These are phyloP conservation scores for Xerus inauris DNA, from an alignment of 2,113 vertebrate genomes.

Conservation along the genomic window DNA sequence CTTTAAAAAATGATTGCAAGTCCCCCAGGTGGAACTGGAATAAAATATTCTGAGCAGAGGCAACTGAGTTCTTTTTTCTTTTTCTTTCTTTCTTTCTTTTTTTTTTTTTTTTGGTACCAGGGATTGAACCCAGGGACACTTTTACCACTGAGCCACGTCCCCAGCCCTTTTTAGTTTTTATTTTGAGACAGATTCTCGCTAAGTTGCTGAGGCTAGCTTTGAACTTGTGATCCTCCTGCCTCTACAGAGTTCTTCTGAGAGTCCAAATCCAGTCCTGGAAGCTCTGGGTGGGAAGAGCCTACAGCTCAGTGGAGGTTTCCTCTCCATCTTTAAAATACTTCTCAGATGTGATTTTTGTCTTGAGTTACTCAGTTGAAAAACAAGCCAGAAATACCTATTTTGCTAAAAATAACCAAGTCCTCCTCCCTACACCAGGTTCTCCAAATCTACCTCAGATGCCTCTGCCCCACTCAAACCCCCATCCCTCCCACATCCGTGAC, in stretches of 20 bases:
- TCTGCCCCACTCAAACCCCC: background rate
- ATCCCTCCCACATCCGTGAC: background rate
- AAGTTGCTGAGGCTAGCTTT: too few relatives aligned
- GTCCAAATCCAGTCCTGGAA: background rate
- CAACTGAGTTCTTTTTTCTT: background rate
- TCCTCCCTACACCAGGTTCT: background rate
- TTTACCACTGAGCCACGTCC: too few relatives aligned
- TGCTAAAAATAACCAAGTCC: conserved; percentile 4
- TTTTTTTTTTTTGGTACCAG: too few relatives aligned
- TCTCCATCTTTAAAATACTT: conserved; percentile 24
- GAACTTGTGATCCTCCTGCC: too few relatives aligned
- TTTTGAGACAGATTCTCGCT: too few relatives aligned
- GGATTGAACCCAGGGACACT: too few relatives aligned
- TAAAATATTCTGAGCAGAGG: background rate
- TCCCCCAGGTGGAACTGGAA: background rate
- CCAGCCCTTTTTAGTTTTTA: too few relatives aligned
- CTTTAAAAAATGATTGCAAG: background rate
- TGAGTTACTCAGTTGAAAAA: conserved; percentile 11
- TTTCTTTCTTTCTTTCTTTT: too few relatives aligned
- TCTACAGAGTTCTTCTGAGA: background rate
- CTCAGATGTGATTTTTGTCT: background rate
- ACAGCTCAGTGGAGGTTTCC: background rate
- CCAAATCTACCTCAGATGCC: background rate
- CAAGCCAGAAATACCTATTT: conserved; percentile 4
- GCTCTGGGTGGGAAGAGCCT: background rate